These are phyloP conservation scores for Drosophila ananassae DNA, from an alignment of 1,140 invertebrate species.

Conservation along the genomic window DNA sequence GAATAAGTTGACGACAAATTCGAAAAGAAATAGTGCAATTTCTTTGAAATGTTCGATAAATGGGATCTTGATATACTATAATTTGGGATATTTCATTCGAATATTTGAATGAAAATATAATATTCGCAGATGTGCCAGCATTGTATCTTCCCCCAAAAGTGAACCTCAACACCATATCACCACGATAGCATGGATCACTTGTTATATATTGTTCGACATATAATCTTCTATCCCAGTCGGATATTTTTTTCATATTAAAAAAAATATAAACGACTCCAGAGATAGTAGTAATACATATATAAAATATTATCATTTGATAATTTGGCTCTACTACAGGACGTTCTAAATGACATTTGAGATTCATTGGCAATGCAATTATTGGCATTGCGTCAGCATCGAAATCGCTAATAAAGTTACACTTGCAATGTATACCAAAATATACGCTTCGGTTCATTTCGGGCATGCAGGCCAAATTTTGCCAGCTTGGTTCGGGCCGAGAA, in stretches of 20 bases:
- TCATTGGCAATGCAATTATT: constrained; percentile 32
- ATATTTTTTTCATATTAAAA: constrained; percentile 8
- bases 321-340: constrained; percentile 21
- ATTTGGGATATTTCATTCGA: not conserved
- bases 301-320: constrained; percentile 29
- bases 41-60: constrained; percentile 17
- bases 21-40: constrained; percentile 37
- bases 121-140: constrained; percentile 43
- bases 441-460: constrained; percentile 46
- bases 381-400: constrained; percentile 43
- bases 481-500: constrained; percentile 39
- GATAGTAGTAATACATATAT: constrained; percentile 1
- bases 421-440: constrained; percentile 35
- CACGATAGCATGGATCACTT: constrained; percentile 11
- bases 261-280: not conserved
- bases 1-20: constrained; percentile 13
- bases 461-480: constrained; percentile 31
- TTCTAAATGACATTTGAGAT: constrained; percentile 45
- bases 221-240: constrained; percentile 16
- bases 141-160: constrained; percentile 41
- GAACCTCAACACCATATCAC: constrained; percentile 24
- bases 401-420: constrained; percentile 39
- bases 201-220: constrained; percentile 16
- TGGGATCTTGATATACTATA: constrained; percentile 29
- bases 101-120: constrained; percentile 30